phyloP scores from a whole-genome alignment of 2,888 invertebrate species.

The Tillus elongatus region DNA sequence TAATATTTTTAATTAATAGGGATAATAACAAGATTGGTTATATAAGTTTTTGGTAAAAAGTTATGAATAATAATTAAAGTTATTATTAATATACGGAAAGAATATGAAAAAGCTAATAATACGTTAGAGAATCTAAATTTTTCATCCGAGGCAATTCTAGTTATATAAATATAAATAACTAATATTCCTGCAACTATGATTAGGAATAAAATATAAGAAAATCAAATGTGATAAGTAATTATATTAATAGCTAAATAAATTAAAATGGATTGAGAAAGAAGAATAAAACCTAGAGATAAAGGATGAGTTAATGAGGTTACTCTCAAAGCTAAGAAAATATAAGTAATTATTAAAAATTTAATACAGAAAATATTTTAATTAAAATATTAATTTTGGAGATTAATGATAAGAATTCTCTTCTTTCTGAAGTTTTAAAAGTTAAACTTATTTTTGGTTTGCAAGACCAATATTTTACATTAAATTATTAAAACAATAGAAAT shows the following conservation, averaged over 20 bases:
- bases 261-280: too few relatives aligned
- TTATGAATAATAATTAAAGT: constrained; percentile 31
- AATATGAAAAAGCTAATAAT: constrained; percentile 14
- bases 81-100: constrained; percentile 31
- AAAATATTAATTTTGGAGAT: too few relatives aligned
- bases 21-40: constrained; percentile 30
- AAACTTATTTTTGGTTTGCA: constrained; percentile 63
- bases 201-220: too few relatives aligned
- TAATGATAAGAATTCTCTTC: too few relatives aligned
- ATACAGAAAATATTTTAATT: constrained; percentile 54
- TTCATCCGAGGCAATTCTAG: too few relatives aligned
- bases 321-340: constrained; percentile 37
- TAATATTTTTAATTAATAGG: constrained; percentile 21
- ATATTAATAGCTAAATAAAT: constrained; percentile 52
- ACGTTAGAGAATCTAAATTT: constrained; percentile 29
- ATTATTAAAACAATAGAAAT: too few relatives aligned
- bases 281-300: too few relatives aligned
- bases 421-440: too few relatives aligned
- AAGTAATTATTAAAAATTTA: constrained; percentile 29
- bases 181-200: constrained; percentile 57
- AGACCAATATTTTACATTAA: constrained; percentile 53
- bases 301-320: constrained; percentile 45
- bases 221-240: too few relatives aligned
- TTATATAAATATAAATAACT: constrained; percentile 57
- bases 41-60: constrained; percentile 26